phyloP scores from a whole-genome alignment of 1,140 invertebrate species.

The Lordiphosa stackelbergi region DNA sequence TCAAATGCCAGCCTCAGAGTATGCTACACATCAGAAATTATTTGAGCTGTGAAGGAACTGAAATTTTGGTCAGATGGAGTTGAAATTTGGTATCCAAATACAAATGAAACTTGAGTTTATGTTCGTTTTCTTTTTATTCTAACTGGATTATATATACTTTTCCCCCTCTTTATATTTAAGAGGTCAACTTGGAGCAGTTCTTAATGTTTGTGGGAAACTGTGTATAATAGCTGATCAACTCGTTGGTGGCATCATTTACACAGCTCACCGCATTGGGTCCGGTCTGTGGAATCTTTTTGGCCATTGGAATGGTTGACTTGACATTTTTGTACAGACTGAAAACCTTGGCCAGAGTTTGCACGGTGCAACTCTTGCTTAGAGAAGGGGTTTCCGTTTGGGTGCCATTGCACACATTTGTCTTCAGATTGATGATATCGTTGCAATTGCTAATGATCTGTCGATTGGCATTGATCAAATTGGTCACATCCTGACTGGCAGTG shows the following conservation, averaged over 20 bases:
- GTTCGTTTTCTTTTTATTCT: too few relatives aligned
- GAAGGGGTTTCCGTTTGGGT: slow-evolving; percentile 9
- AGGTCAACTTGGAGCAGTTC: slow-evolving; percentile 51
- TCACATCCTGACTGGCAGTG: slow-evolving; percentile 43
- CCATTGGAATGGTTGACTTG: slow-evolving; percentile 14
- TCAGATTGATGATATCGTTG: slow-evolving; percentile 35
- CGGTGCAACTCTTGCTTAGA: slow-evolving; percentile 25
- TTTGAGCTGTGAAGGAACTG: too few relatives aligned
- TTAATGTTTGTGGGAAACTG: slow-evolving; percentile 45
- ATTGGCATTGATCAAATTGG: slow-evolving; percentile 51
- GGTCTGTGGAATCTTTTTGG: slow-evolving; percentile 40
- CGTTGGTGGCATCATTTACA: slow-evolving; percentile 26
- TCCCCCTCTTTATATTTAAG: slow-evolving; percentile 8
- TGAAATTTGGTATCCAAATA: too few relatives aligned
- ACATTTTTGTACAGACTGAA: slow-evolving; percentile 28
- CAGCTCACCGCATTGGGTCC: slow-evolving; percentile 50
- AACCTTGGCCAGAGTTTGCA: slow-evolving; percentile 17
- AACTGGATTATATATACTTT: neutral
- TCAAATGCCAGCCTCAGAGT: too few relatives aligned
- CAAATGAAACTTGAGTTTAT: too few relatives aligned
- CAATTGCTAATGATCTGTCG: slow-evolving; percentile 28
- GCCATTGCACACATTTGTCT: slow-evolving; percentile 30
- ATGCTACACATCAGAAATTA: too few relatives aligned
- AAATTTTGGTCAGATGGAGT: too few relatives aligned
- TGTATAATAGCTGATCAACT: slow-evolving; percentile 45